Evolutionary conservation across 2,113 vertebrate genomes (phyloP), one percentile per base, ranked within the genome.

Genomic region (Anarrhichthys ocellatus): DNA sequence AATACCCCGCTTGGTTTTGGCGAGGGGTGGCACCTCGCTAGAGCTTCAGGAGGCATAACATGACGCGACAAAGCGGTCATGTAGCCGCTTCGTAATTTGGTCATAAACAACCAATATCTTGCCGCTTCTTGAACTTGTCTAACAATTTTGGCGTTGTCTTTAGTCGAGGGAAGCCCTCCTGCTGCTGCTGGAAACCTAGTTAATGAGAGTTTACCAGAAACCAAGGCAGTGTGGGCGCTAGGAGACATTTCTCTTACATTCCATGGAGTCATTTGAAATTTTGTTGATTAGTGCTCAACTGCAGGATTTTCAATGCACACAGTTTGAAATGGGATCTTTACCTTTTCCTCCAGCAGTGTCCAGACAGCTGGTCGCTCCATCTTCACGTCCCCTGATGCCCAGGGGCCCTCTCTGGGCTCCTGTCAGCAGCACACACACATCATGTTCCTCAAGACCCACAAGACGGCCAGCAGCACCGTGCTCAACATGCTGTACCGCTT

Each of bases 391-490:
- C 85, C 89, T 69, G 93, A 94, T 18, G 87, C 77, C 42, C 93
- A 92, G 63, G 93, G 90, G 0, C 88, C 91, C 0, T 85, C 94
- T 9, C 84, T 95, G 82, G 94, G 95, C 65, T 92, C 95, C 44
- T 97, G 97, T 78, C 91, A 77, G 34, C 95, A 96, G 0, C 94
- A 87, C 69, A 94, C 91, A 24, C 96, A 96, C 78, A 90, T 97
- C 64, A 96, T 97, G 89, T 98, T 98, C 90, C 91, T 99, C 76
- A 99, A 99, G 96, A 98, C 97, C 1, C 97, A 98, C 93, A 98
- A 98, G 93, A 98, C 97, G 0, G 97, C 97, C n/a, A 96, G 97
- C 95, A 98, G 97, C 94, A 98, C 97, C 0, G 93, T 99, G 67
- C 95, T 97, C 76, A 99, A 96, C 88, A 91, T 99, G 76, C 96